Evolutionary conservation across 2,113 vertebrate genomes (phyloP).

Genomic region (Catharus fuscescens): DNA sequence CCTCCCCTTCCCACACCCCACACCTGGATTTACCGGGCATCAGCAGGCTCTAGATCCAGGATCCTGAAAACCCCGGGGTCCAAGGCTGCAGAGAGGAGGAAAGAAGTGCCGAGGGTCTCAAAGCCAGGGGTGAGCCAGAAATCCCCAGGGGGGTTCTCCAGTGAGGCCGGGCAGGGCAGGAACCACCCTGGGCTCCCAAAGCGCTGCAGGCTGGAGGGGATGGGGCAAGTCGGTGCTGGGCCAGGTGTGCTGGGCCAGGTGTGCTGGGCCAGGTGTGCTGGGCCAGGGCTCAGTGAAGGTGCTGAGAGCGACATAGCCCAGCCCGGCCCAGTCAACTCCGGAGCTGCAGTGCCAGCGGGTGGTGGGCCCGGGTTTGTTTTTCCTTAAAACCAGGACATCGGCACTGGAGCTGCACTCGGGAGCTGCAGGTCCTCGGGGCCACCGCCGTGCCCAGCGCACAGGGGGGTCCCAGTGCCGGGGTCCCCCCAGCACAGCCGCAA

Average conservation of each 20-base stretch:
- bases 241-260: neutral
- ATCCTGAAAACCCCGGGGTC: neutral
- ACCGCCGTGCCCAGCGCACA: accelerated
- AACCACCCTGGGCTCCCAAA: neutral
- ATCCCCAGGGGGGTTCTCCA: neutral
- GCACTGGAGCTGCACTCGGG: accelerated
- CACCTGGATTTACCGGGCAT: slow-evolving; percentile 59
- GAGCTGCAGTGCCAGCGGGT: accelerated
- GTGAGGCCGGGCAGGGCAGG: neutral
- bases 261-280: accelerated
- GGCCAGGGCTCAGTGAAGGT: neutral
- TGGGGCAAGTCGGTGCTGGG: neutral
- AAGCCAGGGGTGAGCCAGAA: neutral
- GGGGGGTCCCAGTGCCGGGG: accelerated
- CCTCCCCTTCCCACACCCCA: neutral
- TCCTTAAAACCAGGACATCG: accelerated
- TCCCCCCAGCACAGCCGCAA: neutral
- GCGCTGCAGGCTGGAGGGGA: accelerated
- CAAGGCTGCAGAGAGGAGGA: slow-evolving; percentile 8
- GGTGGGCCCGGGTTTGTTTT: accelerated
- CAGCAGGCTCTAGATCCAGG: slow-evolving; percentile 64
- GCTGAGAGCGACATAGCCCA: accelerated
- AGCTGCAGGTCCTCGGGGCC: accelerated
- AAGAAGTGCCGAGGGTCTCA: neutral
- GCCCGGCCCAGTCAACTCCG: neutral